Evolutionary conservation across 2,113 vertebrate genomes (phyloP).

Genomic region (Hiodon tergisus): DNA sequence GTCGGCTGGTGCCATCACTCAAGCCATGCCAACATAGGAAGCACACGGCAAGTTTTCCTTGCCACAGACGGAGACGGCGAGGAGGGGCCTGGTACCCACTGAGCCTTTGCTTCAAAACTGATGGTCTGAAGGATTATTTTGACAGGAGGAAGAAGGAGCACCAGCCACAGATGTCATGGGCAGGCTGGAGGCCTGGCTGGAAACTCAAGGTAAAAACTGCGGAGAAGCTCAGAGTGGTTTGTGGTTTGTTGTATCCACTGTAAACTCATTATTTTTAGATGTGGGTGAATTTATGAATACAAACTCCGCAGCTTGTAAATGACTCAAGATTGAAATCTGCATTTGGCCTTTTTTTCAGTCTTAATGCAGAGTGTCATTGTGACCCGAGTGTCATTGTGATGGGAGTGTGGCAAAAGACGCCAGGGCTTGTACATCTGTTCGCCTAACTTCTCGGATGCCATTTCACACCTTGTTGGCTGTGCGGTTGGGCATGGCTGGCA

Average conservation of each 20-base stretch:
- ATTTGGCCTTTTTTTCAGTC: not conserved
- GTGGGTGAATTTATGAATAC: too few species aligned
- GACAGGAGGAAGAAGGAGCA: constrained; percentile 59
- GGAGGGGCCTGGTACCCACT: constrained; percentile 48
- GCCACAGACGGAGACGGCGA: constrained; percentile 34
- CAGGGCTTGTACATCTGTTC: constrained; percentile 52
- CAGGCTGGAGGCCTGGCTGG: constrained; percentile 50
- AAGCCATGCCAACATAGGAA: constrained; percentile 14
- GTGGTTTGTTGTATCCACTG: not conserved
- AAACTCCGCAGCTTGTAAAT: too few species aligned
- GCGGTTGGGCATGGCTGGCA: constrained; percentile 26
- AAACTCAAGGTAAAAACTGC: constrained; percentile 50
- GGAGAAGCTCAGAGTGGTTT: not conserved
- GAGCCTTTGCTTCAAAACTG: constrained; percentile 37
- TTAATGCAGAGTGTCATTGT: too few species aligned
- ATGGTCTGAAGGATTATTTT: constrained; percentile 51
- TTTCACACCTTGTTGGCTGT: constrained; percentile 43
- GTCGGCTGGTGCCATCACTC: not conserved
- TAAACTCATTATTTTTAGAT: not conserved
- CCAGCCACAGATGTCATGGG: constrained; percentile 53
- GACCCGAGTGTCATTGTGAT: not conserved
- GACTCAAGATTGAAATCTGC: not conserved
- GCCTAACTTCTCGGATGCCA: constrained; percentile 43
- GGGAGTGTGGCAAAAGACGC: constrained; percentile 24
- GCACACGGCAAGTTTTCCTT: constrained; percentile 7